Evolutionary conservation across 2,113 vertebrate species (phyloP).

Genomic region (Loxodonta africana): DNA sequence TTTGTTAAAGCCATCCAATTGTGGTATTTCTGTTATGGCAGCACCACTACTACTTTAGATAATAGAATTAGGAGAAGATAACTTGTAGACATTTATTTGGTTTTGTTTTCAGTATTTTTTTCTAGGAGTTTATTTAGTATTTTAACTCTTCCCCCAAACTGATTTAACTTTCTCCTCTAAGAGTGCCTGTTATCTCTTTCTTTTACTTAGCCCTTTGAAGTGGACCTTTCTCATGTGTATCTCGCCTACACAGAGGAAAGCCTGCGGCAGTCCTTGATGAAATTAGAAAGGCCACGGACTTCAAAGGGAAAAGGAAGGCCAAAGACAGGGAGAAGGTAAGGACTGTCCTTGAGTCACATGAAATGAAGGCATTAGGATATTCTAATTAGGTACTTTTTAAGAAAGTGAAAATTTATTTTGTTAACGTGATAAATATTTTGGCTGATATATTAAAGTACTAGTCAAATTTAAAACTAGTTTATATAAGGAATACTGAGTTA

Average conservation of each 20-base stretch:
- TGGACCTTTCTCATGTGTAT: conserved; percentile 98
- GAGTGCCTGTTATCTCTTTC: neutral
- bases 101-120: neutral
- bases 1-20: no score
- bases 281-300: conserved; percentile 95
- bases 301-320: conserved; percentile 96
- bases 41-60: neutral
- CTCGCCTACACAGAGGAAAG: conserved; percentile 98
- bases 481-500: neutral
- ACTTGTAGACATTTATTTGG: neutral
- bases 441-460: neutral
- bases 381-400: neutral
- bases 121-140: neutral
- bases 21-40: no score
- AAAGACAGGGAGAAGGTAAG: conserved; percentile 96
- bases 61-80: neutral
- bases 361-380: neutral
- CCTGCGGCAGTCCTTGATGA: conserved; percentile 97
- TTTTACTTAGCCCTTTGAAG: conserved; percentile 94
- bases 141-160: conserved; percentile 83
- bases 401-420: conserved; percentile 5
- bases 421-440: neutral
- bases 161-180: neutral
- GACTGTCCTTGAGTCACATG: neutral
- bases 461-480: neutral